These are phyloP conservation scores for Amia ocellicauda DNA, from an alignment of 2,113 vertebrate genomes.

Conservation along the genomic window DNA sequence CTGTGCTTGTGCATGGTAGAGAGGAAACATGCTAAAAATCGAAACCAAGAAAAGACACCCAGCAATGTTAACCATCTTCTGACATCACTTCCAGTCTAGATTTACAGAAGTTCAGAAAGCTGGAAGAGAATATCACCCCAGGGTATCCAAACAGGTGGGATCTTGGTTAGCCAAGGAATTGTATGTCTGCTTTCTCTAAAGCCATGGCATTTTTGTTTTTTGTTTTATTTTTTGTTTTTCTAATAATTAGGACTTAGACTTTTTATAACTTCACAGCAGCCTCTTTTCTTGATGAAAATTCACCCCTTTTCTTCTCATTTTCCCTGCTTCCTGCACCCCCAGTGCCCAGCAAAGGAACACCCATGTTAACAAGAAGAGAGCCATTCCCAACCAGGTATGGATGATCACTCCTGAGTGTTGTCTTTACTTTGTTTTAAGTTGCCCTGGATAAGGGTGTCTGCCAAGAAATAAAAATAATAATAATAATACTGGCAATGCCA, in stretches of 20 bases:
- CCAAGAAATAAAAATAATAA: no score
- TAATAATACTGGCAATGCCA: no score
- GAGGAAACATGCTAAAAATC: no score
- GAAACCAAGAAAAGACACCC: neutral
- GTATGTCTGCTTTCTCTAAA: slow-evolving; percentile 9
- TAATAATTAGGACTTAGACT: neutral
- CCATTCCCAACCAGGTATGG: slow-evolving; percentile 93
- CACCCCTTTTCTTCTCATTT: slow-evolving; percentile 17
- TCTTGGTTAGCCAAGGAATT: slow-evolving; percentile 26
- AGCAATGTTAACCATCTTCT: slow-evolving; percentile 58
- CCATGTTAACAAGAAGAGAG: slow-evolving; percentile 86
- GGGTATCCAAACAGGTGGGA: slow-evolving; percentile 72
- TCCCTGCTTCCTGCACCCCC: slow-evolving; percentile 34
- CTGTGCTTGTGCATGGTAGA: slow-evolving; percentile 2
- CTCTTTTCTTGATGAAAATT: neutral
- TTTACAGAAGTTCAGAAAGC: slow-evolving; percentile 53
- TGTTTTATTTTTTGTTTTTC: neutral
- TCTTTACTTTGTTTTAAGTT: no score
- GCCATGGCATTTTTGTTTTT: no score
- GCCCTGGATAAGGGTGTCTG: no score
- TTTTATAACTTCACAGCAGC: neutral
- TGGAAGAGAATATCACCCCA: slow-evolving; percentile 68
- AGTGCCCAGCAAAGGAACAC: slow-evolving; percentile 92
- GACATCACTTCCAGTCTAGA: slow-evolving; percentile 75
- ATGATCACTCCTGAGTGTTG: no score